Evolutionary conservation across 1,140 invertebrate species (phyloP), one percentile per base, ranked within the genome.

Genomic region (Lordiphosa mommai): DNA sequence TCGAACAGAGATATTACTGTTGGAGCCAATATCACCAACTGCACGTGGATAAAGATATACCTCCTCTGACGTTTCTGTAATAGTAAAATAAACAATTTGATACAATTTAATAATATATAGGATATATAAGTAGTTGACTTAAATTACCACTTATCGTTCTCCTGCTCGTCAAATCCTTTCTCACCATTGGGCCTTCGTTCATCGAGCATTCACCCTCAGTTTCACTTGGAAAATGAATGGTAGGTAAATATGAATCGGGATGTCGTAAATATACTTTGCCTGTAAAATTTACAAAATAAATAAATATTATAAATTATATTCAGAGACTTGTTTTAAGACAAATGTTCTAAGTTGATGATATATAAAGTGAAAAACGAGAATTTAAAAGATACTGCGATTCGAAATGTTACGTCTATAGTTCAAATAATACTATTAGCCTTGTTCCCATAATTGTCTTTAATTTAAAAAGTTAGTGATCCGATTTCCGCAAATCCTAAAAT

Each of bases 1-100:
- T 90, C 95, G 93, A 14, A 95, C 93, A 13, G 96, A 96, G 44
- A 96, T 91, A 89, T 96, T 95, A 89, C 95, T 97, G 85, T 94
- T 94, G 3, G 93, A 82, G 16, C 71, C 93, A 37, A 91, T 91
- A 46, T 68, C 67, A 36, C 66, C 72, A 52, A 61, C 64, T 48
- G 73, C 91, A 91, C 44, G 92, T 91, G 30, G 95, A 91, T 58
- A 96, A 90, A 32, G 94, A 95, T 89, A 94, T 92, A 52, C 93
- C 91, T 88, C 96, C 95, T 79, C 94, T 92, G 92, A 77, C 43
- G 72, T 72, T 46, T 77, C 68, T 85, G 30, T n/a, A 63, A 49
- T 29, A 13, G n/a, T 16, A 17, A 20, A 48, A 17, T 10, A 10
- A 17, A 32, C 4, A 48, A n/a, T 14, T 46, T 9, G 1, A n/a